These are phyloP conservation scores for Ciconia boyciana DNA, from an alignment of 2,113 vertebrate species.

Conservation along the genomic window DNA sequence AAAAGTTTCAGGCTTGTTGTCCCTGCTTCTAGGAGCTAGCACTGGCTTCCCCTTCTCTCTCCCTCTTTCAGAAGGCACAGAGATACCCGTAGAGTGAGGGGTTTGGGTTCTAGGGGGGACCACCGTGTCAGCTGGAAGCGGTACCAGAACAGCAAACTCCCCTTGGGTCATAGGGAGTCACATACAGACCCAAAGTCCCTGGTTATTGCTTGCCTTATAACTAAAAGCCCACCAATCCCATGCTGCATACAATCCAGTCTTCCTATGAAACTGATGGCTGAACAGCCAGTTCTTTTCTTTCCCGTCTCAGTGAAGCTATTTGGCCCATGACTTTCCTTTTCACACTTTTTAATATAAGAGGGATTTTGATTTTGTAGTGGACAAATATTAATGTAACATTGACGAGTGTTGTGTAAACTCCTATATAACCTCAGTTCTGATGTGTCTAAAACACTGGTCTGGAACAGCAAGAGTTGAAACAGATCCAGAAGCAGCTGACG, in stretches of 20 bases:
- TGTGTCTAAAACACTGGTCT: not conserved
- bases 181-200: fast-evolving
- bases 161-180: not conserved
- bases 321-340: not conserved
- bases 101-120: not conserved
- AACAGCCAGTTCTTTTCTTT: not conserved
- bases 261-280: not conserved
- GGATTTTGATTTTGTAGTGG: not conserved
- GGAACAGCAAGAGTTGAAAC: not conserved
- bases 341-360: not conserved
- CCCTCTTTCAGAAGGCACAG: not conserved
- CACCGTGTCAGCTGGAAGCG: fast-evolving
- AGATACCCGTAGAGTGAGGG: not conserved
- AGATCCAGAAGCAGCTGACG: not conserved
- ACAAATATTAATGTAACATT: not conserved
- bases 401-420: not conserved
- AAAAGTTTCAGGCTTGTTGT: not conserved
- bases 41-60: not conserved
- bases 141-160: not conserved
- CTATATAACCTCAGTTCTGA: not conserved
- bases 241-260: fast-evolving
- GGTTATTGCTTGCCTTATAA: not conserved
- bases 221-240: fast-evolving
- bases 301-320: not conserved
- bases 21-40: not conserved